phyloP scores from a whole-genome alignment of 2,113 vertebrate species.

The crab-eating macaque (Macaca fascicularis) region T2T-MFA8v1.1 NC_088386.1:10027501-10028000 shows the following conservation, averaged over 20 bases:
- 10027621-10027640: background rate
- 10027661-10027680: background rate
- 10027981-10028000: background rate
- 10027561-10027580: background rate
- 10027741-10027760: too few relatives aligned
- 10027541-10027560: background rate
- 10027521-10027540: background rate
- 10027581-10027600: background rate
- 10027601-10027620: background rate
- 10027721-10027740: too few relatives aligned
- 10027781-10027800: too few relatives aligned
- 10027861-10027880: background rate
- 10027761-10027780: too few relatives aligned
- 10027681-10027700: too few relatives aligned
- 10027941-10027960: background rate
- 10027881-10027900: background rate
- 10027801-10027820: too few relatives aligned
- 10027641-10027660: background rate
- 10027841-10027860: background rate
- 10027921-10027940: background rate
- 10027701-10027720: too few relatives aligned
- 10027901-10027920: background rate
- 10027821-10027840: too few relatives aligned
- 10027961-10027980: background rate
- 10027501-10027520: background rate